A percentile compares a stretch with the other conserved stretches of the same genome.
These are phyloP conservation scores for Ichneumon xanthorius DNA, from an alignment of 2,888 invertebrate genomes.

Conservation along the genomic window DNA sequence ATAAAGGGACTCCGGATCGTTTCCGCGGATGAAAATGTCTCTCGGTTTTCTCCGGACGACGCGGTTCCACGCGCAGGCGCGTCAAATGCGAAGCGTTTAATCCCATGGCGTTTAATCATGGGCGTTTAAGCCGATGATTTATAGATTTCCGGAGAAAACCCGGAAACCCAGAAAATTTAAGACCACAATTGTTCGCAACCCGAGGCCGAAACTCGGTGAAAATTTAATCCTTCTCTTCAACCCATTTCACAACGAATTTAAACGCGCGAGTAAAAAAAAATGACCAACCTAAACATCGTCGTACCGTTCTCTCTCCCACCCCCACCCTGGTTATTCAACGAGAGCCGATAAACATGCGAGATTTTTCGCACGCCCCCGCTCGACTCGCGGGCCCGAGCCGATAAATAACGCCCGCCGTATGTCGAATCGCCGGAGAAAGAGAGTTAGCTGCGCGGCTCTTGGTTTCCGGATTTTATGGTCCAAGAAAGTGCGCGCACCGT, in stretches of 20 bases:
- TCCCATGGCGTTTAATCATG: too few relatives aligned
- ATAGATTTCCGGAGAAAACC: not conserved
- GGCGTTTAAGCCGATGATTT: too few relatives aligned
- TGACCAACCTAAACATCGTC: not conserved
- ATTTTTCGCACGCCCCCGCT: constrained; percentile 67
- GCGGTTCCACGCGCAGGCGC: not conserved
- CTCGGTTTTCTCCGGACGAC: not conserved
- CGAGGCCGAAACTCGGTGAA: too few relatives aligned
- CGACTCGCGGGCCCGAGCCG: constrained; percentile 48
- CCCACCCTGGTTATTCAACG: constrained; percentile 56
- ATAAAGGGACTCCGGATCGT: constrained; percentile 50
- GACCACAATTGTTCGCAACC: not conserved
- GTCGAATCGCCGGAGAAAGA: constrained; percentile 51
- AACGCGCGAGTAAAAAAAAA: not conserved
- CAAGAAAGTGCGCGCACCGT: constrained; percentile 56
- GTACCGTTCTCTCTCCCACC: not conserved
- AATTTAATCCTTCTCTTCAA: not conserved
- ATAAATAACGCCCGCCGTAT: constrained; percentile 56
- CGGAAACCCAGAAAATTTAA: not conserved
- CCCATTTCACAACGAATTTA: not conserved
- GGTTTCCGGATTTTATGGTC: constrained; percentile 65
- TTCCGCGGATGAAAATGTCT: constrained; percentile 27
- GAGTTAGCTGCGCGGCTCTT: constrained; percentile 8
- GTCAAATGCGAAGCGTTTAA: not conserved
- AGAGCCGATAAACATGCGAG: constrained; percentile 62